phyloP scores from a whole-genome alignment of 2,797 vertebrate species.

The Enoplosus armatus region DNA sequence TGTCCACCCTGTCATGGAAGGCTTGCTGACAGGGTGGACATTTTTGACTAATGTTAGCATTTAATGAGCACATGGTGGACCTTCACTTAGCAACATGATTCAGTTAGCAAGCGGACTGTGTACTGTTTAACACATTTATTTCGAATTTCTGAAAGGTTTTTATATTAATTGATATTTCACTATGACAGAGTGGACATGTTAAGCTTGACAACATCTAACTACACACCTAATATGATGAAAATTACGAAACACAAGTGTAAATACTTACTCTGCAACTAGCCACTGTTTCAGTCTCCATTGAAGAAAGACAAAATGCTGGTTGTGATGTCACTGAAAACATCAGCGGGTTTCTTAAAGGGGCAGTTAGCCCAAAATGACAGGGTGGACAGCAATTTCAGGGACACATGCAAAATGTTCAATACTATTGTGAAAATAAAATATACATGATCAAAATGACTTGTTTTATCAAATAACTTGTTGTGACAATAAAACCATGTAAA shows the following conservation, averaged over 20 bases:
- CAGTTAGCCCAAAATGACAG: constrained; percentile 22
- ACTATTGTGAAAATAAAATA: background rate
- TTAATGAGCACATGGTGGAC: constrained; percentile 34
- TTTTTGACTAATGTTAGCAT: constrained; percentile 23
- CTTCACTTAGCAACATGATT: constrained; percentile 12
- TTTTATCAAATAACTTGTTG: constrained; percentile 4
- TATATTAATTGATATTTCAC: background rate
- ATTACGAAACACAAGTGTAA: constrained; percentile 4
- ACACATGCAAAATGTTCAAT: background rate
- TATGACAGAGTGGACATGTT: constrained; percentile 9
- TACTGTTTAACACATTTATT: constrained; percentile 12
- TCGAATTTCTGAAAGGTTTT: constrained; percentile 11
- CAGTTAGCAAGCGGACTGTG: constrained; percentile 10
- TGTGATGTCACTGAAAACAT: background rate
- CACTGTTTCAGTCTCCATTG: background rate
- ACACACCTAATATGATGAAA: constrained; percentile 16
- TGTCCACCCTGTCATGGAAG: constrained; percentile 12
- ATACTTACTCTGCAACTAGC: constrained; percentile 6
- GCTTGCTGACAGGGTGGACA: constrained; percentile 25
- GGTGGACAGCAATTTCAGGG: constrained; percentile 11
- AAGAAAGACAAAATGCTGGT: constrained; percentile 8
- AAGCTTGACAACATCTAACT: constrained; percentile 18
- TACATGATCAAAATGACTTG: background rate
- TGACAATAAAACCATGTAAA: background rate
- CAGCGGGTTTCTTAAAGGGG: constrained; percentile 5